Evolutionary conservation across 1,140 invertebrate genomes (phyloP).

Genomic region (Drosophila carrolli): DNA sequence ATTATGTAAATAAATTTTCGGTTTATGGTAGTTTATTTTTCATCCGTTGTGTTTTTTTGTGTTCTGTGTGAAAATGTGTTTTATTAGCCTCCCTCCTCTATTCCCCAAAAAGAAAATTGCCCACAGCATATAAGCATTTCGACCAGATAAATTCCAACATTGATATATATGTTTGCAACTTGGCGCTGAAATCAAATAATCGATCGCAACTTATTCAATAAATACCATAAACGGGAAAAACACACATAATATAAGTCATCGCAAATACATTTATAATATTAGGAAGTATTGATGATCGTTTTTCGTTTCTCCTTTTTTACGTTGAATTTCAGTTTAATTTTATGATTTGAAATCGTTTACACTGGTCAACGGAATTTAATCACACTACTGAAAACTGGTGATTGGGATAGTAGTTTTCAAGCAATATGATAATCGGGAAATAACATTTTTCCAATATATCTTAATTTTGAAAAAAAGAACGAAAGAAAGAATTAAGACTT

Average conservation of each 20-base stretch:
- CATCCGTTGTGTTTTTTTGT: slow-evolving; percentile 25
- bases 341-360: slow-evolving; percentile 27
- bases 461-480: background rate
- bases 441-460: background rate
- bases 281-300: slow-evolving; percentile 23
- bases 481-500: background rate
- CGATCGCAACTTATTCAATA: slow-evolving; percentile 45
- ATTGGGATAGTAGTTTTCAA: background rate
- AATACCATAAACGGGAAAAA: slow-evolving; percentile 52
- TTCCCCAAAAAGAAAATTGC: background rate
- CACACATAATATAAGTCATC: slow-evolving; percentile 51
- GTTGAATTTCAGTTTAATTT: slow-evolving; percentile 21
- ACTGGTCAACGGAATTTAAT: slow-evolving; percentile 14
- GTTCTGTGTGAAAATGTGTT: slow-evolving; percentile 43
- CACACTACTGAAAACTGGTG: background rate
- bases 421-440: background rate
- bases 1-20: slow-evolving; percentile 41
- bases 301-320: slow-evolving; percentile 29
- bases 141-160: slow-evolving; percentile 57
- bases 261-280: slow-evolving; percentile 28
- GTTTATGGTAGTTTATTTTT: slow-evolving; percentile 42
- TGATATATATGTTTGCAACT: slow-evolving; percentile 68
- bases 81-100: slow-evolving; percentile 28
- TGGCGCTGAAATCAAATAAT: slow-evolving; percentile 84
- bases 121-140: slow-evolving; percentile 47